Conservation (phyloP, 2,113 vertebrate genomes). For the Phaethon lepturus region DNA sequence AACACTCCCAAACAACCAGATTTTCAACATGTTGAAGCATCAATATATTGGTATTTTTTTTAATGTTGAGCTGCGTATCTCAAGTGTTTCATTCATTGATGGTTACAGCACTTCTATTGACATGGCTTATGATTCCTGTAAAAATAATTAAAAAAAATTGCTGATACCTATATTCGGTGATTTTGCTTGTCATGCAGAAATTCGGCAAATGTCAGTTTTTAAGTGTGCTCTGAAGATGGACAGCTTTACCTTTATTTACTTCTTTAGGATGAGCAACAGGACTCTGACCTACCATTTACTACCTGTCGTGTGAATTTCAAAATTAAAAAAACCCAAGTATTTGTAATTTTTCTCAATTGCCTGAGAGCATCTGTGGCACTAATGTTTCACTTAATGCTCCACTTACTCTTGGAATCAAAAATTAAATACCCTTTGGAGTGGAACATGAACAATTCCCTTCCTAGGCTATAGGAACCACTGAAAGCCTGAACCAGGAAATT, state of each 20-base stretch:
- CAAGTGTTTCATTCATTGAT: background rate
- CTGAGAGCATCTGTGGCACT: background rate
- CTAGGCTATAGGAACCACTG: background rate
- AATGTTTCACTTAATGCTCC: background rate
- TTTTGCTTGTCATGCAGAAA: background rate
- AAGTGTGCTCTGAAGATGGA: background rate
- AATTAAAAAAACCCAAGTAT: background rate
- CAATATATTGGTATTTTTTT: background rate
- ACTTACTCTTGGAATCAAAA: background rate
- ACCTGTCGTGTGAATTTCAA: background rate
- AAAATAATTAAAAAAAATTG: background rate
- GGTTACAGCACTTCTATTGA: background rate
- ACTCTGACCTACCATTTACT: background rate
- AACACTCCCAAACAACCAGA: background rate
- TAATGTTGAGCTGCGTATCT: background rate
- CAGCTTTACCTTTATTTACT: background rate
- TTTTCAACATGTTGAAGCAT: background rate
- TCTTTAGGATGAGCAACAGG: background rate
- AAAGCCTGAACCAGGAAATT: background rate
- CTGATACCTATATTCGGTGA: background rate
- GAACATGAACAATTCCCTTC: background rate
- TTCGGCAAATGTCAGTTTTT: background rate
- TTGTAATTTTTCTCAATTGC: background rate
- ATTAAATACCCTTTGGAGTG: background rate
- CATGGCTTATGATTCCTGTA: background rate